phyloP scores from a whole-genome alignment of 2,113 vertebrate genomes.

The Crotalus tigris region DNA sequence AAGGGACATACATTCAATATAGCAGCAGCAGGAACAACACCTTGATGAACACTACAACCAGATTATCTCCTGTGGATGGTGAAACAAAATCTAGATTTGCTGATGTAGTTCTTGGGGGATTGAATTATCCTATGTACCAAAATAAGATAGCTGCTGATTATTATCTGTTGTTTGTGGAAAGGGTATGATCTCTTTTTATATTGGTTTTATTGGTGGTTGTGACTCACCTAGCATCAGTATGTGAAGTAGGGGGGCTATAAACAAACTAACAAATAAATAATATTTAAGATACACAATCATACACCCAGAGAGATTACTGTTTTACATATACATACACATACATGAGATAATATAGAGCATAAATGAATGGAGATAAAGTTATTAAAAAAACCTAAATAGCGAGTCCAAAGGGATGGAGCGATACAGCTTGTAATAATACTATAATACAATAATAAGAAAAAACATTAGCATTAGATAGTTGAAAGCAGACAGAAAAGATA shows the following conservation, averaged over 20 bases:
- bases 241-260: background rate
- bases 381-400: background rate
- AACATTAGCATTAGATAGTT: background rate
- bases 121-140: background rate
- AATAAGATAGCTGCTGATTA: background rate
- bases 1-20: background rate
- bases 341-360: background rate
- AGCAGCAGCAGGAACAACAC: background rate
- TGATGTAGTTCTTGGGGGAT: background rate
- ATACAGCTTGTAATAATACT: background rate
- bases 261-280: background rate
- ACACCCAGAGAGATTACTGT: background rate
- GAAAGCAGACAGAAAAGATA: background rate
- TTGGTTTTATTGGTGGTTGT: background rate
- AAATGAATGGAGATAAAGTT: background rate
- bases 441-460: background rate
- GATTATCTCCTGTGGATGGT: background rate
- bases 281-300: background rate
- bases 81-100: background rate
- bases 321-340: background rate
- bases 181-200: background rate
- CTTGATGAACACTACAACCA: background rate
- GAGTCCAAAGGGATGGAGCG: background rate
- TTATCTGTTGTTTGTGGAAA: background rate
- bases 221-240: background rate